Conservation (phyloP, 2,113 vertebrate genomes). For the Mormoops blainvillei region DNA sequence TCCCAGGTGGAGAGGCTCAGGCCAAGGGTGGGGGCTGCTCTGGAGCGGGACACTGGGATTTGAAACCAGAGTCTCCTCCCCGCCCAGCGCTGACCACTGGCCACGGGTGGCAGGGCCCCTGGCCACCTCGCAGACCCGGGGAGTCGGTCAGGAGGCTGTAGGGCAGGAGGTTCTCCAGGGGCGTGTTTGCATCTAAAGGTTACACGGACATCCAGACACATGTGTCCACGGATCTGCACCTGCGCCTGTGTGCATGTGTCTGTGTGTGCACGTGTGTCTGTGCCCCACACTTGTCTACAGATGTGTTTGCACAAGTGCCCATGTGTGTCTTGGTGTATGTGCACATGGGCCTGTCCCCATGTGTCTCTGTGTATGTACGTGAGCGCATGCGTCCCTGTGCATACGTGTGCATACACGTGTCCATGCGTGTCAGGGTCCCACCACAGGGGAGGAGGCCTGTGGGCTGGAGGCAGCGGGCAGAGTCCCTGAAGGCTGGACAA, state of each 20-base stretch:
- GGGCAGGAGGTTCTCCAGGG: rapidly evolving
- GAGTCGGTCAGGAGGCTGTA: no score
- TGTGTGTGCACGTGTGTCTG: no score
- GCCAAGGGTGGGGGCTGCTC: background rate
- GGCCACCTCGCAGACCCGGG: background rate
- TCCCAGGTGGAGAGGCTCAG: background rate
- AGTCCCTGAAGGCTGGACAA: background rate
- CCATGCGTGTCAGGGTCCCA: no score
- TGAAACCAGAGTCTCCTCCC: background rate
- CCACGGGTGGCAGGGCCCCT: rapidly evolving
- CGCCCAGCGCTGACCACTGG: background rate
- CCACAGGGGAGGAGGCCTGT: background rate
- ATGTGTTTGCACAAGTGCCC: no score
- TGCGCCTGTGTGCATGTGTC: rapidly evolving
- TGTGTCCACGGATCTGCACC: no score
- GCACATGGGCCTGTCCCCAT: no score
- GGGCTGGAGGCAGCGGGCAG: rapidly evolving
- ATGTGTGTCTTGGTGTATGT: background rate
- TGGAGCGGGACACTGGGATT: background rate
- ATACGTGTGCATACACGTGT: no score
- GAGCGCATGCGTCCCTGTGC: background rate
- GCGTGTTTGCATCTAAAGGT: no score
- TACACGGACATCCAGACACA: rapidly evolving
- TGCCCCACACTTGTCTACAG: no score
- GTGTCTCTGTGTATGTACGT: no score